Evolutionary conservation across 1,140 invertebrate species (phyloP), one percentile per base, ranked within the genome.

Genomic region (Drosophila yakuba): DNA sequence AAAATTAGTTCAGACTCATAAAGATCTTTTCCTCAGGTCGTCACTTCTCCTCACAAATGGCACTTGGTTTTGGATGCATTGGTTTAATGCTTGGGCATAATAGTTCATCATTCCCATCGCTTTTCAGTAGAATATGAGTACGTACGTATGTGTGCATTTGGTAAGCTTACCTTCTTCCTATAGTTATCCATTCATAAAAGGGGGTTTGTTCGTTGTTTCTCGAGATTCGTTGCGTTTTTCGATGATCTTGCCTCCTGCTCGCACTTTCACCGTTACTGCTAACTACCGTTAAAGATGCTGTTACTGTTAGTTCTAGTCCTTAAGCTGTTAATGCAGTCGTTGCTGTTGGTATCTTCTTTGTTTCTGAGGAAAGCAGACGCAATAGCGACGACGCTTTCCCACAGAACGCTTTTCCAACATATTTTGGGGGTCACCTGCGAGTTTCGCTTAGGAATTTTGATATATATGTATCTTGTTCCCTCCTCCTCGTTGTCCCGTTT

Each of bases 151-250:
- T 8, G 8, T 32, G 7, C 43, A 8, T 4, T 10, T 20, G 11
- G 11, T 11, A 3, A 12, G 15, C 83, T 89, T 62, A 91, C 90
- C 90, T 91, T 91, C 45, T 91, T 91, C 38, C 90, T 90, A 83
- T 91, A 91, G 86, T 91, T 91, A 78, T 91, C 90, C 90, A 91
- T 91, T 80, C 68, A 74, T 78, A 76, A 61, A 82, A 66, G 39
- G 63, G 69, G 28, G 67, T 66, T 59, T 48, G 38, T 91, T 78
- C 51, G 68, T 63, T 78, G 74, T 73, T 47, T 20, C 43, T 10
- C 35, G 52, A 48, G 36, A 39, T 60, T 59, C 15, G 39, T 35
- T 35, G 20, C 54, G 35, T 41, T 38, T 39, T 35, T 67, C 39
- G 68, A 71, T 84, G 45, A 44, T 45, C 64, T 41, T 17, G 32